phyloP scores from a whole-genome alignment of 1,140 invertebrate species.

The Zaprionus africanus region DNA sequence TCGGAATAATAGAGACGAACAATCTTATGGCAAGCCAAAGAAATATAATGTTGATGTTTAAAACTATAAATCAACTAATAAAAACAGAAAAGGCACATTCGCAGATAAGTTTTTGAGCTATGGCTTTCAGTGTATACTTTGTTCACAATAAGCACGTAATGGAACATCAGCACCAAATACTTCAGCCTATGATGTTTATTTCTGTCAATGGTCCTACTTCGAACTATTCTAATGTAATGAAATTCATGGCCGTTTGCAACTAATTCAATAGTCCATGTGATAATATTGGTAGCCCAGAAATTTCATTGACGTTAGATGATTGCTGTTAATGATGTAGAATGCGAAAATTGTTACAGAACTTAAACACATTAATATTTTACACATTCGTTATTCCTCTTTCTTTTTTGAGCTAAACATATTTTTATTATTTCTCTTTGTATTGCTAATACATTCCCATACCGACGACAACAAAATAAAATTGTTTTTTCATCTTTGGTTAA shows the following conservation, averaged over 20 bases:
- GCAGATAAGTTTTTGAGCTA: not conserved
- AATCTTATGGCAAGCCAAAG: conserved; percentile 3
- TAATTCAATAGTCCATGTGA: too few species aligned
- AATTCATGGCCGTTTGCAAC: too few species aligned
- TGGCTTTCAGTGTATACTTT: not conserved
- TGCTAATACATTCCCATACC: too few species aligned
- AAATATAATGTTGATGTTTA: not conserved
- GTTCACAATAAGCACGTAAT: not conserved
- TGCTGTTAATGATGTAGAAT: not conserved
- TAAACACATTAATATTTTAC: not conserved
- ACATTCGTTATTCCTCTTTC: not conserved
- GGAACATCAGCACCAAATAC: not conserved
- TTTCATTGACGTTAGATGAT: not conserved
- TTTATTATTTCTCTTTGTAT: too few species aligned
- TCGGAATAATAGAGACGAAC: not conserved
- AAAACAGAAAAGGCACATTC: not conserved
- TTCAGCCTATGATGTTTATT: too few species aligned
- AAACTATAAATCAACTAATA: not conserved
- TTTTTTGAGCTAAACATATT: not conserved
- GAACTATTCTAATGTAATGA: too few species aligned
- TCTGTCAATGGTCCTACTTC: too few species aligned
- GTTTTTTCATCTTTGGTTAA: too few species aligned
- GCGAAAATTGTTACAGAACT: not conserved
- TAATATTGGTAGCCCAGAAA: too few species aligned
- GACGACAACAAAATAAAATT: too few species aligned